Evolutionary conservation across 1,140 invertebrate genomes (phyloP), one percentile per base, ranked within the genome.

Genomic region (Megathymus violae): DNA sequence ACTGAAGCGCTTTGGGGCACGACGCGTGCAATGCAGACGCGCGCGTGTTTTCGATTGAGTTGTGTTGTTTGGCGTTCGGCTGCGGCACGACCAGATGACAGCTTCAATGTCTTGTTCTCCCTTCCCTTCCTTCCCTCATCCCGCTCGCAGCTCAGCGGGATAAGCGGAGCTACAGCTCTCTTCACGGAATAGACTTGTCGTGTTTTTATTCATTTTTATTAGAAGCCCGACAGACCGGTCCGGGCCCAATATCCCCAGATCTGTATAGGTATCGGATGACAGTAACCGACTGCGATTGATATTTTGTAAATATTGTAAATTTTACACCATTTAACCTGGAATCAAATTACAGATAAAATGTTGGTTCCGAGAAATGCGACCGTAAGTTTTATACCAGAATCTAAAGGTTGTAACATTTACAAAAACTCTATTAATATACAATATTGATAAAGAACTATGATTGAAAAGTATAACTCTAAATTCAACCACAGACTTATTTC

Each of bases 141-240:
- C 54, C 59, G 16, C 43, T 44, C 47, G 41, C 19, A 17, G 34
- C 43, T 52, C 58, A 36, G 59, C 52, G 65, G 71, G 64, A 74
- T 78, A 71, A 76, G 67, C 78, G 65, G 65, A 66, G 71, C 54
- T 59, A 56, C 52, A 22, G 11, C 43, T 62, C 70, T 63, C 54
- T 78, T 63, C 66, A 83, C 76, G 76, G 78, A 88, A 89, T 89
- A 86, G 85, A 85, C 82, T 84, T 86, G 80, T 86, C 80, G 75
- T 76, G 67, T 80, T 89, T 85, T 89, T 84, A 80, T 87, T 85
- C 83, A 78, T 64, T 85, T 81, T 83, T 84, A 77, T 75, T 80
- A 69, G 74, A 74, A 51, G 51, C 64, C 71, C 68, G 71, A 78
- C 73, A 71, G 65, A 79, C 73, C 75, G 71, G 75, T 80, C 73